A percentile compares a stretch with the other conserved stretches of the same genome.
phyloP scores from a whole-genome alignment of 2,888 invertebrate species.

The Merodon equestris region DNA sequence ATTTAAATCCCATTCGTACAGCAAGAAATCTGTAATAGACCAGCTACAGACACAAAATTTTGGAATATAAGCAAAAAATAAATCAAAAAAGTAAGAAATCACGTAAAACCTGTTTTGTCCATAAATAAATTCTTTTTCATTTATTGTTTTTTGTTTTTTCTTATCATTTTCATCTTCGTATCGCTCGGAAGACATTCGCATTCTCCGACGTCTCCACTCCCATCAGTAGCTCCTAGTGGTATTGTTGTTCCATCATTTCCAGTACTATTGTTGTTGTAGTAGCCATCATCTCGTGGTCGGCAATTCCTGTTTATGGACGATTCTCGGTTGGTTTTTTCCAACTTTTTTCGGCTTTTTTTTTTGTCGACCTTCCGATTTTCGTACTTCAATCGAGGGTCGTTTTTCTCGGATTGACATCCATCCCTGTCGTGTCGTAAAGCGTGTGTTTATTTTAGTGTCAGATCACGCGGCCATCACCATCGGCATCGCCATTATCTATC shows the following conservation, averaged over 20 bases:
- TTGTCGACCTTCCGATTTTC: constrained; percentile 37
- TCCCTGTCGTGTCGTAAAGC: too few species aligned
- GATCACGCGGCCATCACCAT: constrained; percentile 33
- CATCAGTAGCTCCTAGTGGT: constrained; percentile 2
- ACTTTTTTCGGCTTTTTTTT: constrained; percentile 14
- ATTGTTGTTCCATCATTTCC: too few species aligned
- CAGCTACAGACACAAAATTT: constrained; percentile 9
- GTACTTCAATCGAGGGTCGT: neutral
- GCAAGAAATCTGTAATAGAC: constrained; percentile 24
- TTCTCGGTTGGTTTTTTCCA: too few species aligned
- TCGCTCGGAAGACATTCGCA: constrained; percentile 30
- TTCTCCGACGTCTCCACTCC: too few species aligned
- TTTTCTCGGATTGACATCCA: neutral
- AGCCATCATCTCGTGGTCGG: constrained; percentile 43
- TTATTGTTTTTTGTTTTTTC: constrained; percentile 1
- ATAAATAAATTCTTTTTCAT: constrained; percentile 41
- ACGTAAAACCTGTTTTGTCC: constrained; percentile 65
- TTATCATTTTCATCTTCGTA: neutral
- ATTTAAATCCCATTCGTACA: constrained; percentile 31
- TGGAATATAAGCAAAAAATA: constrained; percentile 3
- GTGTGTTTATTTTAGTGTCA: constrained; percentile 23
- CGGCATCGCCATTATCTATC: constrained; percentile 27
- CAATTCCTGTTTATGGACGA: constrained; percentile 64
- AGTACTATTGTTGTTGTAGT: constrained; percentile 11
- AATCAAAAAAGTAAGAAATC: constrained; percentile 46